Evolutionary conservation across 2,797 vertebrate genomes (phyloP), one percentile per base, ranked within the genome.

Genomic region (Carduelis carduelis): DNA sequence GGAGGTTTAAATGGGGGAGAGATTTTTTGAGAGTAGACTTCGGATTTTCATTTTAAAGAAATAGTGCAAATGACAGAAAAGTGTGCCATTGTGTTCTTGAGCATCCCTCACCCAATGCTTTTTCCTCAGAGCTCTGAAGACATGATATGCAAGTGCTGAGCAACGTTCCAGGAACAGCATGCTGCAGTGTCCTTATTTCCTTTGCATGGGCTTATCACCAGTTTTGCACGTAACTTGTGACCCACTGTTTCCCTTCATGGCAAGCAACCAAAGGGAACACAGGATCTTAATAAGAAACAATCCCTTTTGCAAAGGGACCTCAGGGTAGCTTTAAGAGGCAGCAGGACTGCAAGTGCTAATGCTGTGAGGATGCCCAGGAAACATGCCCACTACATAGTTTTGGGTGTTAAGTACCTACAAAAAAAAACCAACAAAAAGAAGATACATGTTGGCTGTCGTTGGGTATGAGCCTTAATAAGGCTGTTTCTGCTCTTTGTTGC

Each of bases 221-320:
- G 14, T 74, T 95, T 92, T 87, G 44, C 56, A 53, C 27, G 2
- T 87, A 84, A 77, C 68, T 92, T 96, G 86, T 89, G 88, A 93
- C 86, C 83, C 78, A 55, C 71, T 89, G 83, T 53, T 95, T 90
- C 52, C 34, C 47, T 84, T 76, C 63, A 49, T 50, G 88, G 88
- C 86, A 94, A 60, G 12, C n/a, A 74, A 91, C 41, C 78, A 92
- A 87, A 82, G 83, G 53, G 44, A 93, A 77, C 22, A 19, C 23
- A 76, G 12, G 8, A 21, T 37, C 47, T 90, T 89, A 90, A 89
- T 66, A 44, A 95, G 89, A 89, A 96, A 66, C 77, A 83, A 94
- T 70, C 50, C 35, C 32, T 93, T 93, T 87, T 88, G 72, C 32
- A 87, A 95, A 88, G 17, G 35, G 39, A 76, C 37, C n/a, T 90